These are phyloP conservation scores for Nannospalax galili DNA, from an alignment of 2,113 vertebrate genomes.

Conservation along the genomic window DNA sequence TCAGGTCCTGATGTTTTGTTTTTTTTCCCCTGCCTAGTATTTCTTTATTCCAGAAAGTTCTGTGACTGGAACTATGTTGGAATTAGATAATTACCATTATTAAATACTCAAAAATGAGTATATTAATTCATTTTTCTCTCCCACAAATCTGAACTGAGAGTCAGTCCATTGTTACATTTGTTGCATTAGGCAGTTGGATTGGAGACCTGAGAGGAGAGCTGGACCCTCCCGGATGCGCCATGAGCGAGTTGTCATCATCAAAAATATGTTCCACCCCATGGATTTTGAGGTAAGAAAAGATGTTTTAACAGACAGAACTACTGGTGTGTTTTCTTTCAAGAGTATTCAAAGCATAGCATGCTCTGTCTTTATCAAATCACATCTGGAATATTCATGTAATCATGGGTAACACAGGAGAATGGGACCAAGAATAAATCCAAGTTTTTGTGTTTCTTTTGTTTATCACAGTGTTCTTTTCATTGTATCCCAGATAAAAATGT, in stretches of 20 bases:
- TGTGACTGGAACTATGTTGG: constrained; percentile 4
- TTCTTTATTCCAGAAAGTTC: constrained; percentile 24
- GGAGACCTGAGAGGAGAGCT: constrained; percentile 94
- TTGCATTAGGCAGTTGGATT: constrained; percentile 94
- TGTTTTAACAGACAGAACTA: background rate
- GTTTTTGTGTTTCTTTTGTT: background rate
- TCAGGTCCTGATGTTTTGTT: background rate
- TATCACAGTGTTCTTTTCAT: background rate
- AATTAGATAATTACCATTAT: constrained; percentile 48
- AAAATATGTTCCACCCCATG: constrained; percentile 98
- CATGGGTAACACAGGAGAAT: background rate
- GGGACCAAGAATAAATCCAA: background rate
- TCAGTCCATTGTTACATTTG: constrained; percentile 81
- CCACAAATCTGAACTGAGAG: constrained; percentile 82
- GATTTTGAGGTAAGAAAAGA: constrained; percentile 93
- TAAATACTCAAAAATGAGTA: constrained; percentile 39
- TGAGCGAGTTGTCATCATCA: constrained; percentile 95
- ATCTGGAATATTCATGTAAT: background rate
- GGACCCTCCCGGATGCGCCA: constrained; percentile 89
- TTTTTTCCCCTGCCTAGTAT: background rate
- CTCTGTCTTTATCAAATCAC: background rate
- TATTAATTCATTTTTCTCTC: constrained; percentile 62
- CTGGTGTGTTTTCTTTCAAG: background rate
- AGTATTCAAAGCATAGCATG: background rate
- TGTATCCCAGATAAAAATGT: background rate